phyloP scores from a whole-genome alignment of 1,140 invertebrate species.

The Calliphora vicina region DNA sequence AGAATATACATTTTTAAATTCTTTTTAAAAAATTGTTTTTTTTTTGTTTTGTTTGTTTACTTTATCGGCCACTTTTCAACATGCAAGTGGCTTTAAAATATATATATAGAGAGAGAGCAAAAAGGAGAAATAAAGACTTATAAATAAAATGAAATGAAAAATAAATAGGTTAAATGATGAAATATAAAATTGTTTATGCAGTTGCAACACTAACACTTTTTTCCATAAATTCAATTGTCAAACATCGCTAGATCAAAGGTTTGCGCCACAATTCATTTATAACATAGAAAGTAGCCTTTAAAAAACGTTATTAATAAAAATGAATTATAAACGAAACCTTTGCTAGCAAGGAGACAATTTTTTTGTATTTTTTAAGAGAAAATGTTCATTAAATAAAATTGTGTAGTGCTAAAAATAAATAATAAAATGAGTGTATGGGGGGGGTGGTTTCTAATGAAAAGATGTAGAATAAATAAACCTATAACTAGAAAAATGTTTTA shows the following conservation, averaged over 20 bases:
- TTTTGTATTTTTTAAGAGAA: conserved; percentile 4
- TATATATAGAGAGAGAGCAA: background rate
- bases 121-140: background rate
- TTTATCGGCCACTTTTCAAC: too few species aligned
- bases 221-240: conserved; percentile 15
- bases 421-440: background rate
- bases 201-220: conserved; percentile 17
- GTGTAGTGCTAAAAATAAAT: conserved; percentile 16
- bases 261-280: background rate
- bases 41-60: too few species aligned
- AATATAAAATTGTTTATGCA: background rate
- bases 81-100: background rate
- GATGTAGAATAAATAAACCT: conserved; percentile 37
- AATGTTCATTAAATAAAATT: background rate
- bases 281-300: background rate
- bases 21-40: too few species aligned
- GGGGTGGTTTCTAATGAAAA: background rate
- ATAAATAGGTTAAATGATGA: background rate
- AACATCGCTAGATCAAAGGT: conserved; percentile 26
- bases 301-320: background rate
- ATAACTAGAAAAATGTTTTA: background rate
- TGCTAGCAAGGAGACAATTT: conserved; percentile 63
- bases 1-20: too few species aligned
- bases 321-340: conserved; percentile 41
- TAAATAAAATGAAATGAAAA: background rate